Base-by-base conservation (phyloP, 2,113 vertebrate species). In the Apaloderma vittatum region DNA sequence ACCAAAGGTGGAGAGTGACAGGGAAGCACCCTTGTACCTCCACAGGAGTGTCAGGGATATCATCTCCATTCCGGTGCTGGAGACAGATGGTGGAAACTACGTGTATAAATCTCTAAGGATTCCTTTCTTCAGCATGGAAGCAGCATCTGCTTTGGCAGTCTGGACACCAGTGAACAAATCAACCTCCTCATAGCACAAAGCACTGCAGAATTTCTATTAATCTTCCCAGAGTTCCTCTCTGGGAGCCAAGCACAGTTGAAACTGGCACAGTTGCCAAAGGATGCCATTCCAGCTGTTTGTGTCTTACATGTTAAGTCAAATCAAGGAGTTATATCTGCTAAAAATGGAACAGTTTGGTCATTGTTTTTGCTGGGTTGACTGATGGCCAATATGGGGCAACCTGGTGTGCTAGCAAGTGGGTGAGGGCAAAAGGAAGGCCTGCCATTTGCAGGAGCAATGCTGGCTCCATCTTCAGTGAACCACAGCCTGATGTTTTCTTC, bases 341-440 rank as follows among this genome's bases (percentile, higher is more conserved):
- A 68, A 92, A 93, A 88, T 1, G 5, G 70, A 95, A 83, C 0
- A 1, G 17, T 79, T 66, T 15, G 82, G 57, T 70, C 29, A 34
- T 45, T 87, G 66, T 55, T 79, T 82, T 15, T 73, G 10, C 40
- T 80, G 72, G 4, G 4, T 65, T 73, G 46, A 89, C 36, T 4
- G 2, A 30, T 51, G 30, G 46, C 46, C 79, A 66, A 9, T 0
- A 0, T n/a, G 49, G 78, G 22, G 19, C 34, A 90, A 73, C 24
- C 29, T 57, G 49, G 40, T 26, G n/a, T 78, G 55, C 63, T 57
- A 76, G 43, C 45, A 83, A 80, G n/a, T 45, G 72, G 13, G 13
- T 1, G 1, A 94, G 74, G 21, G 30, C 36, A 70, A 0, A 0
- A 86, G 36, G 24, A 54, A 5, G 20, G 46, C 36, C 14, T 73